These are phyloP conservation scores for Tragopan temminckii DNA, from an alignment of 2,797 vertebrate species.

Conservation along the genomic window DNA sequence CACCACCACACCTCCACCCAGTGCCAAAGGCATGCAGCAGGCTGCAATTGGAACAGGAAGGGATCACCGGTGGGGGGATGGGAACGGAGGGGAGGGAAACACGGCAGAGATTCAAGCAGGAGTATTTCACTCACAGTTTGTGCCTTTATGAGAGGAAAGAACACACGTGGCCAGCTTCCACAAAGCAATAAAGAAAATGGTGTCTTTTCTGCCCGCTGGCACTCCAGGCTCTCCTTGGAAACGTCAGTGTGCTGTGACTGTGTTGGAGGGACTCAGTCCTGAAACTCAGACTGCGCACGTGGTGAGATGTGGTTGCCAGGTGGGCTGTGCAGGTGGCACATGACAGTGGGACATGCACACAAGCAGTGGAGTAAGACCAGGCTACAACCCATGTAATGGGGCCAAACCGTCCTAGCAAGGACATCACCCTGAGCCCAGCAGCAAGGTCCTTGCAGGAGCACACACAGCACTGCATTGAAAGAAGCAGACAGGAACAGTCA, in stretches of 20 bases:
- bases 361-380: not conserved
- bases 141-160: not conserved
- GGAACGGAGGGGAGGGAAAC: not conserved
- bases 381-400: not conserved
- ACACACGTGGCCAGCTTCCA: not conserved
- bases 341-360: not conserved
- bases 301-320: not conserved
- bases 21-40: not conserved
- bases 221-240: too few relatives aligned
- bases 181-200: not conserved
- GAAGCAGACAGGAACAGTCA: not conserved
- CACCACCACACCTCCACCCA: not conserved
- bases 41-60: accelerated
- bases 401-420: not conserved
- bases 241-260: not conserved
- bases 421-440: not conserved
- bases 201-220: not conserved
- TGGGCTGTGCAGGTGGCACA: too few relatives aligned
- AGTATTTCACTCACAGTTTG: not conserved
- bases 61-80: not conserved
- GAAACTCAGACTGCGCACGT: not conserved
- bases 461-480: accelerated
- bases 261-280: not conserved
- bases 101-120: not conserved
- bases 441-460: not conserved